phyloP scores from a whole-genome alignment of 1,140 invertebrate species.

The Drusus annulatus region DNA sequence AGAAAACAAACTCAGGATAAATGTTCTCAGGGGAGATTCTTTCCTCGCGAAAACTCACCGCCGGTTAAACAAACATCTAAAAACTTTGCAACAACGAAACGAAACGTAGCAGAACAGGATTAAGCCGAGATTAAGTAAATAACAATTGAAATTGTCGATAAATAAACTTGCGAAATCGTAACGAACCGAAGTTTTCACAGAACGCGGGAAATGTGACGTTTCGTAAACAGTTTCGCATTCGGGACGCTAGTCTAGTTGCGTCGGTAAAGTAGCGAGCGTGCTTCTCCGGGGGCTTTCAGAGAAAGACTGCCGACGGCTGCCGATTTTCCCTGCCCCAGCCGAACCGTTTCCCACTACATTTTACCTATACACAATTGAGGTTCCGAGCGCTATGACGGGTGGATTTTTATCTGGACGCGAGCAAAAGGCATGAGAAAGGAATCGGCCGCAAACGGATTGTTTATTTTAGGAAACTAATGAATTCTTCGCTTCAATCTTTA shows the following conservation, averaged over 20 bases:
- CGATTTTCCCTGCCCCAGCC: not conserved
- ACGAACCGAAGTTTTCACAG: not conserved
- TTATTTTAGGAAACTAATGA: not conserved
- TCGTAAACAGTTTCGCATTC: not conserved
- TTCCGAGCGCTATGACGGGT: not conserved
- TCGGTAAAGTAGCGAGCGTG: not conserved
- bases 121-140: not conserved
- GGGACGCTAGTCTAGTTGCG: not conserved
- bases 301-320: not conserved
- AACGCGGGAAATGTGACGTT: slow-evolving; percentile 16
- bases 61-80: slow-evolving; percentile 26
- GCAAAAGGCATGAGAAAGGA: not conserved
- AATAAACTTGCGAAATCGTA: not conserved
- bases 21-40: not conserved
- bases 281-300: not conserved
- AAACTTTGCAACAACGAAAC: not conserved
- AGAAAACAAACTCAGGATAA: slow-evolving; percentile 22
- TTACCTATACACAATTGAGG: slow-evolving; percentile 28
- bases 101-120: slow-evolving; percentile 4
- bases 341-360: slow-evolving; percentile 1
- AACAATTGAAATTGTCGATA: not conserved
- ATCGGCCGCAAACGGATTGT: not conserved
- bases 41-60: not conserved
- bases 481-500: not conserved
- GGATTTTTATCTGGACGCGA: slow-evolving; percentile 19